Conservation (phyloP, 2,113 vertebrate genomes). For the Gobius niger region DNA sequence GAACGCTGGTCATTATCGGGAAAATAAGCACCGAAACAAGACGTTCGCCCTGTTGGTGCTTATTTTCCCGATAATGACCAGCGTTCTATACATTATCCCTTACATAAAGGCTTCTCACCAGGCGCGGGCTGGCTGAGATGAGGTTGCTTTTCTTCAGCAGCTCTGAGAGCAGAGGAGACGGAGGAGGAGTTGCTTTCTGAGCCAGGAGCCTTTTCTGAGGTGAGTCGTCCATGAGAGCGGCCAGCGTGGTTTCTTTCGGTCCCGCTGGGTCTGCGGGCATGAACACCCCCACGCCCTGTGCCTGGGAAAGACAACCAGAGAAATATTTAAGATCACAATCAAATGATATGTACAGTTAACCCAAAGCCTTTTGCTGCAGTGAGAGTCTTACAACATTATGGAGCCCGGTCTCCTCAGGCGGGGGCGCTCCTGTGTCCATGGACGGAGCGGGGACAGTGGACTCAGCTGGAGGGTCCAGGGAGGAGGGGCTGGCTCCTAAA, state of each 20-base stretch:
- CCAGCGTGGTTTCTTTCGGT: constrained; percentile 88
- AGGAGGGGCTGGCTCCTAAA: constrained; percentile 85
- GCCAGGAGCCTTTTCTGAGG: constrained; percentile 94
- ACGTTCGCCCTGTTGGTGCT: no score
- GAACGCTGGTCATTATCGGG: no score
- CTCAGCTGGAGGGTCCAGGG: constrained; percentile 84
- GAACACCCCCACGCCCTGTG: constrained; percentile 86
- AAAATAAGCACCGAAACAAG: no score
- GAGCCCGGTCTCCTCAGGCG: constrained; percentile 76
- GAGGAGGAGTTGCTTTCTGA: constrained; percentile 95
- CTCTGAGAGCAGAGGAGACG: constrained; percentile 96
- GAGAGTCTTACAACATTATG: constrained; percentile 68
- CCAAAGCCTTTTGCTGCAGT: no score
- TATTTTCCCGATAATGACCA: no score
- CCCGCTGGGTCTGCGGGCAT: constrained; percentile 84
- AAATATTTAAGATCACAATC: neutral
- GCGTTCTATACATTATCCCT: no score
- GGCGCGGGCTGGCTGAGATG: constrained; percentile 92
- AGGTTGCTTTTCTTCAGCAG: constrained; percentile 98
- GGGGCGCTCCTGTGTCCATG: constrained; percentile 47
- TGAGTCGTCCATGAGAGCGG: constrained; percentile 89
- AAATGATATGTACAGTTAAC: no score
- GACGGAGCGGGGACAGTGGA: constrained; percentile 67
- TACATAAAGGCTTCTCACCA: constrained; percentile 79
- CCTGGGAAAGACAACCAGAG: constrained; percentile 68